Evolutionary conservation across 2,113 vertebrate genomes (phyloP), one percentile per base, ranked within the genome.

Genomic region (Donacobius atricapilla): DNA sequence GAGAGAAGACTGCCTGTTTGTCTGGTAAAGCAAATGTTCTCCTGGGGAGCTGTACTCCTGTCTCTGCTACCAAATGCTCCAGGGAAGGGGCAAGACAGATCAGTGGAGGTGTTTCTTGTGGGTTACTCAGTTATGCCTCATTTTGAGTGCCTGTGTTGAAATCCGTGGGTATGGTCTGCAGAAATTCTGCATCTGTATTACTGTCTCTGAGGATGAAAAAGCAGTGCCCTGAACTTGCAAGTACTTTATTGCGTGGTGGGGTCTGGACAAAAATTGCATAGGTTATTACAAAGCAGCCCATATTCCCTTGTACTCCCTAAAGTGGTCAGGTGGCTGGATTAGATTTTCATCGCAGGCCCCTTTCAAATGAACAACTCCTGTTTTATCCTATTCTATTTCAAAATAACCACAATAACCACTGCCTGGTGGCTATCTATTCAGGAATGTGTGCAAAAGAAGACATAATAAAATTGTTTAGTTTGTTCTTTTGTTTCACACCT

Each of bases 61-160:
- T 31, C 33, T 72, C 44, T 84, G 57, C n/a, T 69, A 8, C 53
- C 39, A 22, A 28, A 20, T 60, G 33, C 40, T 65, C 28, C n/a
- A 3, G 30, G 3, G 2, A 28, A 76, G 31, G 44, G 30, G 7
- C 20, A 57, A 47, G 60, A 23, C 30, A 60, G 35, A 42, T 47
- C 40, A 35, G 17, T 28, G 19, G 27, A 70, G 13, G 7, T 44
- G n/a, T 44, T 60, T 56, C 15, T 37, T 69, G 30, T 56, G 64
- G 25, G 20, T 51, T 56, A 50, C 44, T 76, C 0, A 0, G 35
- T n/a, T 65, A 37, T 19, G 31, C 15, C 10, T 83, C 4, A 7
- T 44, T 83, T 57, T 28, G 33, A 73, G 70, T 60, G 35, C 25
- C 60, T 4, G 6, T 13, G 20, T 72, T 50, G n/a, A 42, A 33